Percentiles rank a stretch among this genome's conserved stretches.
phyloP scores from a whole-genome alignment of 1,140 invertebrate genomes.

The Phortica variegata region DNA sequence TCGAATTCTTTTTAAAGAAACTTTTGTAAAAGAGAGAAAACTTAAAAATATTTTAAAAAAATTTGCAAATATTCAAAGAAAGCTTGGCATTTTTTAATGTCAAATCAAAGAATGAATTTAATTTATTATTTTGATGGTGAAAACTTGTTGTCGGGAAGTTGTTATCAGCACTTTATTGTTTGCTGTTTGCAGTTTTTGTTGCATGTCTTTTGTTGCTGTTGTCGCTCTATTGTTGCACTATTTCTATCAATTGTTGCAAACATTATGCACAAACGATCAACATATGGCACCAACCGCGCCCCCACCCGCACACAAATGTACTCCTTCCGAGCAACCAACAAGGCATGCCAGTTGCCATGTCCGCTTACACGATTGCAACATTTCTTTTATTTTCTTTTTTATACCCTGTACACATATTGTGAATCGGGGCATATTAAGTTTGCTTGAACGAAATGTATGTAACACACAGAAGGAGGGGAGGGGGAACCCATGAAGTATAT shows the following conservation, averaged over 20 bases:
- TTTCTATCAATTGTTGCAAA: constrained; percentile 6
- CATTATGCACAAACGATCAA: constrained; percentile 18
- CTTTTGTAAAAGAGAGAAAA: neutral
- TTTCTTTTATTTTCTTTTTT: too few relatives aligned
- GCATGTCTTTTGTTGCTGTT: neutral
- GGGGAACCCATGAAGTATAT: too few relatives aligned
- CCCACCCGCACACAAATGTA: neutral
- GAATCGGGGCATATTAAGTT: too few relatives aligned
- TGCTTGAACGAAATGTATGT: too few relatives aligned
- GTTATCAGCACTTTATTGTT: constrained; percentile 30
- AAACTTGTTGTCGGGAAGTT: constrained; percentile 41
- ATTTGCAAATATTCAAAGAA: constrained; percentile 1
- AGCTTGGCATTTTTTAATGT: constrained; percentile 16
- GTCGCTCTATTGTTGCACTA: constrained; percentile 15
- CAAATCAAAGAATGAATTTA: too few relatives aligned
- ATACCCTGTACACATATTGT: too few relatives aligned
- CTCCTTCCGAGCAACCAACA: too few relatives aligned
- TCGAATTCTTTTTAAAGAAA: too few relatives aligned
- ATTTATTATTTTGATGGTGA: too few relatives aligned
- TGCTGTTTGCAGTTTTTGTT: neutral
- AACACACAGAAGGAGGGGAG: too few relatives aligned
- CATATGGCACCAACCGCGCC: constrained; percentile 19
- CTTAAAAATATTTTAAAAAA: constrained; percentile 13
- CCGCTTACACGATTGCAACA: too few relatives aligned
- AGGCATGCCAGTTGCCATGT: too few relatives aligned